Conservation (phyloP, 2,797 vertebrate genomes). For the Lagocephalus sceleratus region DNA sequence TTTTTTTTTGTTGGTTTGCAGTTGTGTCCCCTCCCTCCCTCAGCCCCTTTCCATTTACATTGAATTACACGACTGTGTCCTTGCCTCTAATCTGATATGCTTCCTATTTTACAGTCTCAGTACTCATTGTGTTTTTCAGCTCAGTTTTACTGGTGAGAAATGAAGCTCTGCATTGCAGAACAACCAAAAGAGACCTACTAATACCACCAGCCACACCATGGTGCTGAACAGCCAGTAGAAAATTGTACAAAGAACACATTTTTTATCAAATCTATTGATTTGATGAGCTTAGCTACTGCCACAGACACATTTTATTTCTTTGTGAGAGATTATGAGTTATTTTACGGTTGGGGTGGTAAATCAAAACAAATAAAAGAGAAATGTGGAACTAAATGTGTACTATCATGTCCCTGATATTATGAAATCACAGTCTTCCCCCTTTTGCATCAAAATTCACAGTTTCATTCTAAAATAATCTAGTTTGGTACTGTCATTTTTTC, state of each 20-base stretch:
- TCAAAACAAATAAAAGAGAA: not conserved
- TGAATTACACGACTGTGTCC: slow-evolving; percentile 21
- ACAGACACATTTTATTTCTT: not conserved
- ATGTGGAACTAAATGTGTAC: not conserved
- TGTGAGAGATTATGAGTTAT: not conserved
- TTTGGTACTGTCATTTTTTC: not conserved
- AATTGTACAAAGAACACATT: not conserved
- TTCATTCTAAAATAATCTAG: not conserved
- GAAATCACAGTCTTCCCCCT: not conserved
- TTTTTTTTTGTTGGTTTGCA: not conserved
- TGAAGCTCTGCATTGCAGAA: slow-evolving; percentile 11
- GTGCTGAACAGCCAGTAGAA: not conserved
- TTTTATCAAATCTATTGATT: not conserved
- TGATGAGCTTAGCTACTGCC: not conserved
- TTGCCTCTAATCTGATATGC: slow-evolving; percentile 28
- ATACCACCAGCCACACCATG: not conserved
- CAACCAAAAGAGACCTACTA: not conserved
- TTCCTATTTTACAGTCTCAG: slow-evolving; percentile 12
- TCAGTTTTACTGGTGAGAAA: slow-evolving; percentile 11
- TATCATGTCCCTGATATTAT: not conserved
- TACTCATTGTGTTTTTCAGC: slow-evolving; percentile 10
- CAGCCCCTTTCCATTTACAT: slow-evolving; percentile 14
- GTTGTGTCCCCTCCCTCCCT: not conserved
- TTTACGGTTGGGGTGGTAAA: too few species aligned
- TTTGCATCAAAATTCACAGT: not conserved